These are phyloP conservation scores for Channa maculata DNA, from an alignment of 2,113 vertebrate species.

Conservation along the genomic window DNA sequence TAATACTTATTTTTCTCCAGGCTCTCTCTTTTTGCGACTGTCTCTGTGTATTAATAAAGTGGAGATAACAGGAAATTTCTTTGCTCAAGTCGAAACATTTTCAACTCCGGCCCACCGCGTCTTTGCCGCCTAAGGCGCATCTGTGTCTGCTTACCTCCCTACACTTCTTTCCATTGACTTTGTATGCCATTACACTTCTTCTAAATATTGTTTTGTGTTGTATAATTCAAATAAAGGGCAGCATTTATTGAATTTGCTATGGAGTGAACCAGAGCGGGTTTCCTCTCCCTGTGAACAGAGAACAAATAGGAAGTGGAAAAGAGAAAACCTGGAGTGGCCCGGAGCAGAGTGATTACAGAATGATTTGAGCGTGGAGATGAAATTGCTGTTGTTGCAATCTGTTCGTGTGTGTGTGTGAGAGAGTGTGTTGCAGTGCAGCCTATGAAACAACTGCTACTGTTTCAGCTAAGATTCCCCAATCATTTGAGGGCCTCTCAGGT, in stretches of 20 bases:
- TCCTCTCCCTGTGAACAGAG: conserved; percentile 15
- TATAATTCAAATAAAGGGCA: conserved; percentile 43
- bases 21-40: not conserved
- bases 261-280: conserved; percentile 29
- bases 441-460: conserved; percentile 52
- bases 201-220: conserved; percentile 12
- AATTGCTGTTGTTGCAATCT: conserved; percentile 49
- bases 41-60: conserved; percentile 13
- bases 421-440: not conserved
- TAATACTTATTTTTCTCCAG: not conserved
- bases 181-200: not conserved
- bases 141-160: not conserved
- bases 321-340: conserved; percentile 59
- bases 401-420: conserved; percentile 7
- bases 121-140: not conserved
- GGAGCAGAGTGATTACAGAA: conserved; percentile 63
- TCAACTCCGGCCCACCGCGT: not conserved
- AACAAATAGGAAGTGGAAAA: conserved; percentile 48
- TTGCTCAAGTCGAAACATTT: conserved; percentile 9
- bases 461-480: conserved; percentile 34
- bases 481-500: conserved; percentile 32
- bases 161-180: not conserved
- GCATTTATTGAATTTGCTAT: conserved; percentile 37
- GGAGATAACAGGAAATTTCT: conserved; percentile 17
- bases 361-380: conserved; percentile 57